Percentiles rank a stretch among this genome's conserved stretches.
Evolutionary conservation across 2,113 vertebrate genomes (phyloP).

Genomic region (Gopherus flavomarginatus): DNA sequence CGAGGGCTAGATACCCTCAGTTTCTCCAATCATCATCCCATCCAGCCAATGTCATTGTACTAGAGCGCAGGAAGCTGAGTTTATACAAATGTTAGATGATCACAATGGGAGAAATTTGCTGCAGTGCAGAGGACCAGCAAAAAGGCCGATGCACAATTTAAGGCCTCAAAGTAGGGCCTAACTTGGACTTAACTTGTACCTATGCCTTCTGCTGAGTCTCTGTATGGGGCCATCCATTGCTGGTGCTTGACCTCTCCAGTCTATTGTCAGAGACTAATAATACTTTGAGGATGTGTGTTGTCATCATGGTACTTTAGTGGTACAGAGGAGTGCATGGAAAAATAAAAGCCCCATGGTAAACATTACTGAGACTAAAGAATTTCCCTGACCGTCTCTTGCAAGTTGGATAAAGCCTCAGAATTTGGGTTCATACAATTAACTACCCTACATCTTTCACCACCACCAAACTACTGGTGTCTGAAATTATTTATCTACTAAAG

Average conservation of each 20-base stretch:
- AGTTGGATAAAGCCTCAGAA: background rate
- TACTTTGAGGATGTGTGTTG: background rate
- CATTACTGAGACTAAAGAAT: background rate
- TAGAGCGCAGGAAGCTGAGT: background rate
- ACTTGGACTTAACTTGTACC: background rate
- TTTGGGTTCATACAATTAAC: background rate
- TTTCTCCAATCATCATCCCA: background rate
- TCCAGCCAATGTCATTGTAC: background rate
- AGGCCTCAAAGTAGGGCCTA: background rate
- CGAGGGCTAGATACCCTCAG: background rate
- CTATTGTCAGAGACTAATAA: background rate
- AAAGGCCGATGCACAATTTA: background rate
- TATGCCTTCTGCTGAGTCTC: background rate
- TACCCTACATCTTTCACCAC: background rate
- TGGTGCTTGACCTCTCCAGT: background rate
- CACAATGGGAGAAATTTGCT: background rate
- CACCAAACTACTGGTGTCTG: background rate
- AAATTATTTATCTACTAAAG: slow-evolving; percentile 38
- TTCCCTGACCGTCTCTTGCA: background rate
- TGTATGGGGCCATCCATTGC: background rate
- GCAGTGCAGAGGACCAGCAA: background rate
- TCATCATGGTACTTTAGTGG: background rate
- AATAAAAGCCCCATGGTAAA: background rate
- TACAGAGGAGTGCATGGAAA: background rate
- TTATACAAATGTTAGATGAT: background rate